phyloP scores from a whole-genome alignment of 2,888 invertebrate genomes.

The Nomada fabriciana region DNA sequence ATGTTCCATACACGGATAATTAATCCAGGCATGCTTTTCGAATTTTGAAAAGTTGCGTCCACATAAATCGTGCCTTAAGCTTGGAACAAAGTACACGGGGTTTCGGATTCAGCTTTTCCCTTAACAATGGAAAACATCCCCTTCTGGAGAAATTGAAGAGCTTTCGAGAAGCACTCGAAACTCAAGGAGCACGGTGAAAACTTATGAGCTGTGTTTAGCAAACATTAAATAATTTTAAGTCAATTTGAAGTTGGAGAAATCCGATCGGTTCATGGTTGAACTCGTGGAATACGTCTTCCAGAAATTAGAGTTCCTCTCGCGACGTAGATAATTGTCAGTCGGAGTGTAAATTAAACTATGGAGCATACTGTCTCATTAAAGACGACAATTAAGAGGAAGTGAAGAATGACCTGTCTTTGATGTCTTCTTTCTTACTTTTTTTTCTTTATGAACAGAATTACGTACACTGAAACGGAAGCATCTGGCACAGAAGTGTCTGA shows the following conservation, averaged over 20 bases:
- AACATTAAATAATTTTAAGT: neutral
- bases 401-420: too few relatives aligned
- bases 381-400: too few relatives aligned
- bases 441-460: too few relatives aligned
- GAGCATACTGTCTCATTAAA: too few relatives aligned
- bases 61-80: neutral
- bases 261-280: neutral
- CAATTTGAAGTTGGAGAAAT: neutral
- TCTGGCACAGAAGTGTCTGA: too few relatives aligned
- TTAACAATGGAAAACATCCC: conserved; percentile 6
- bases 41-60: neutral
- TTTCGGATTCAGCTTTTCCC: neutral
- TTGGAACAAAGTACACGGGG: neutral
- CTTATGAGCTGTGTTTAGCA: neutral
- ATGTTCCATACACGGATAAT: neutral
- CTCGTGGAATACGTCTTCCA: too few relatives aligned
- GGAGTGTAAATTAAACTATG: too few relatives aligned
- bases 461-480: too few relatives aligned
- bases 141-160: neutral
- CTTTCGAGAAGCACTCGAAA: neutral
- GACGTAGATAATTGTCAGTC: conserved; percentile 39
- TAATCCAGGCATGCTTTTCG: neutral
- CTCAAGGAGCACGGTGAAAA: neutral
- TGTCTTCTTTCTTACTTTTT: too few relatives aligned
- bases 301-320: neutral